These are phyloP conservation scores for Anoplopoma fimbria DNA, from an alignment of 2,113 vertebrate species.

Conservation along the genomic window DNA sequence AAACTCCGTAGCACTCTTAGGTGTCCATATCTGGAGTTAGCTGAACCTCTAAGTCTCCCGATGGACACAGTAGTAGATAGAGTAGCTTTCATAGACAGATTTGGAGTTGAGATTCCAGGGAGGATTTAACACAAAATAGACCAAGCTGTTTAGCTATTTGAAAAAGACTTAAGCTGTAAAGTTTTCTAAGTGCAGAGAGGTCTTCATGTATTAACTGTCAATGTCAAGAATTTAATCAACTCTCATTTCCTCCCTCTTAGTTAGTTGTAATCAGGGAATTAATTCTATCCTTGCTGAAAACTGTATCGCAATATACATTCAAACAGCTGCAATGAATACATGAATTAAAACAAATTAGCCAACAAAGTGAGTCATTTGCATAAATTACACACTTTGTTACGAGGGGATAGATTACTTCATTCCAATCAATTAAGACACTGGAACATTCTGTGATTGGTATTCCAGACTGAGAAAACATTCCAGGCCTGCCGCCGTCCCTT, in stretches of 20 bases:
- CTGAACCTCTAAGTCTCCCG: slow-evolving; percentile 34
- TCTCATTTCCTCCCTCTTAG: slow-evolving; percentile 72
- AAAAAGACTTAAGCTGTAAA: slow-evolving; percentile 48
- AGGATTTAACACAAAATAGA: slow-evolving; percentile 38
- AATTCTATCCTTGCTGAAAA: slow-evolving; percentile 67
- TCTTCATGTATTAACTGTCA: slow-evolving; percentile 60
- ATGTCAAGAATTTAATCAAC: slow-evolving; percentile 74
- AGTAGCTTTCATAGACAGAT: slow-evolving; percentile 44
- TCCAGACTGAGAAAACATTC: slow-evolving; percentile 81
- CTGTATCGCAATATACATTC: slow-evolving; percentile 71
- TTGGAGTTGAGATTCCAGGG: slow-evolving; percentile 50
- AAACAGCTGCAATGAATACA: slow-evolving; percentile 77
- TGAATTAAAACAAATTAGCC: slow-evolving; percentile 86
- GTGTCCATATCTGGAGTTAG: slow-evolving; percentile 69
- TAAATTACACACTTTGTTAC: slow-evolving; percentile 88
- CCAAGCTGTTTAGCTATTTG: background rate
- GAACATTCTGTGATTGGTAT: slow-evolving; percentile 84
- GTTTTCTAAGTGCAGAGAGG: slow-evolving; percentile 64
- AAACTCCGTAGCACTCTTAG: slow-evolving; percentile 35
- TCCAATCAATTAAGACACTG: slow-evolving; percentile 85
- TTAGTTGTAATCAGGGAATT: slow-evolving; percentile 75
- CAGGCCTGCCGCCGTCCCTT: slow-evolving; percentile 52
- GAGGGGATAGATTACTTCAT: slow-evolving; percentile 82
- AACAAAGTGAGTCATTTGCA: slow-evolving; percentile 88
- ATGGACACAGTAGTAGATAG: slow-evolving; percentile 23